Evolutionary conservation across 2,797 vertebrate species (phyloP).

Genomic region (Neosilurus mollespiculum): DNA sequence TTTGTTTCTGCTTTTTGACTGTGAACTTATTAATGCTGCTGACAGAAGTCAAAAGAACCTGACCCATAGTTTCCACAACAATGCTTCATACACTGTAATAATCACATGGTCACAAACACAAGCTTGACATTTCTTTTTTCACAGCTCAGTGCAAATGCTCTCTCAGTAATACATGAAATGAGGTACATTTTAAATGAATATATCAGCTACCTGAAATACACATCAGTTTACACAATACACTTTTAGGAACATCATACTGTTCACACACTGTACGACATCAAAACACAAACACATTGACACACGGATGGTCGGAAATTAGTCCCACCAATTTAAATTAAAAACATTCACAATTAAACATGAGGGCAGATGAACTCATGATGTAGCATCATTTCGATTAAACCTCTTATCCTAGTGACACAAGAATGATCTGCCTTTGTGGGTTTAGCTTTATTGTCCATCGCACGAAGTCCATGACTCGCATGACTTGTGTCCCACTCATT

Average conservation of each 20-base stretch:
- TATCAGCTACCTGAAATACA: slow-evolving; percentile 40
- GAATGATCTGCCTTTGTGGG: neutral
- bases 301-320: slow-evolving; percentile 12
- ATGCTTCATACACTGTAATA: slow-evolving; percentile 3
- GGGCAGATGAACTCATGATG: neutral
- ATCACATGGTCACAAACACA: slow-evolving; percentile 11
- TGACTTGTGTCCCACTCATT: neutral
- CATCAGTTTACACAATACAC: neutral
- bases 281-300: slow-evolving; percentile 14
- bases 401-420: neutral
- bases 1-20: neutral
- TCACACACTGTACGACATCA: neutral
- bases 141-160: slow-evolving; percentile 62
- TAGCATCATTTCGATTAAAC: neutral
- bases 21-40: neutral
- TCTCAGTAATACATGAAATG: slow-evolving; percentile 49
- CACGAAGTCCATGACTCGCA: neutral
- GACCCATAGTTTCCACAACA: slow-evolving; percentile 5
- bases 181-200: slow-evolving; percentile 32
- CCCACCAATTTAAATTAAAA: slow-evolving; percentile 25
- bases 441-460: neutral
- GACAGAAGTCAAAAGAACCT: neutral
- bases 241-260: neutral
- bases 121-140: slow-evolving; percentile 14
- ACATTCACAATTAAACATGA: neutral